phyloP scores from a whole-genome alignment of 2,113 vertebrate species.

The Cyprinodon tularosa region DNA sequence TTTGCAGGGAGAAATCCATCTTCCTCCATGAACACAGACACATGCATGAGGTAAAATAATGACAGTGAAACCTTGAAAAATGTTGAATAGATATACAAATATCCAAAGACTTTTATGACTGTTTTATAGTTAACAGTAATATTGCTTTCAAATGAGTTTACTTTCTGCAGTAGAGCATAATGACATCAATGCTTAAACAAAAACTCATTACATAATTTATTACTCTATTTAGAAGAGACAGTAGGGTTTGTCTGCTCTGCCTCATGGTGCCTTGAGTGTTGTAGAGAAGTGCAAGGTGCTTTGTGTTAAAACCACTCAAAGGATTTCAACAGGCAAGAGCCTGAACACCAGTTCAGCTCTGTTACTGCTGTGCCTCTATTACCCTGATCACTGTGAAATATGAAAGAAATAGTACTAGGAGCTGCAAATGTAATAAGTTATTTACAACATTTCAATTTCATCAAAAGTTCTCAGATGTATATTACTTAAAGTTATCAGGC shows the following conservation, averaged over 20 bases:
- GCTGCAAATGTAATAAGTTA: conserved; percentile 19
- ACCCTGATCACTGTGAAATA: conserved; percentile 47
- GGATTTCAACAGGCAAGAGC: conserved; percentile 44
- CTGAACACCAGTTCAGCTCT: conserved; percentile 53
- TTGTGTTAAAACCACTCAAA: conserved; percentile 10
- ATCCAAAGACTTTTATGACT: not conserved
- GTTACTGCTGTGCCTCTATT: conserved; percentile 23
- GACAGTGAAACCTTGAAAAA: not conserved
- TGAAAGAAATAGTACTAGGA: conserved; percentile 41
- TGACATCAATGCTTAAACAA: not conserved
- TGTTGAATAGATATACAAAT: not conserved
- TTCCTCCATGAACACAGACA: too few relatives aligned
- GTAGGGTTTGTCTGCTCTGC: conserved; percentile 16
- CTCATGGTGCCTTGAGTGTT: conserved; percentile 22
- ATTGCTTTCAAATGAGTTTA: not conserved
- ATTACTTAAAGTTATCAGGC: conserved; percentile 4
- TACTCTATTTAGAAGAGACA: conserved; percentile 25
- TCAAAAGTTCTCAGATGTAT: not conserved
- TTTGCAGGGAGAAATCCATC: too few relatives aligned
- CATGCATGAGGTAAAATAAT: not conserved
- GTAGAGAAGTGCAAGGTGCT: conserved; percentile 15
- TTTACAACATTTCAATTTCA: conserved; percentile 1
- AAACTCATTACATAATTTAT: conserved; percentile 3
- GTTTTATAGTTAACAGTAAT: not conserved
- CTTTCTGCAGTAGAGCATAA: not conserved